phyloP scores from a whole-genome alignment of 2,888 invertebrate species.

The Parnassius orleans region DNA sequence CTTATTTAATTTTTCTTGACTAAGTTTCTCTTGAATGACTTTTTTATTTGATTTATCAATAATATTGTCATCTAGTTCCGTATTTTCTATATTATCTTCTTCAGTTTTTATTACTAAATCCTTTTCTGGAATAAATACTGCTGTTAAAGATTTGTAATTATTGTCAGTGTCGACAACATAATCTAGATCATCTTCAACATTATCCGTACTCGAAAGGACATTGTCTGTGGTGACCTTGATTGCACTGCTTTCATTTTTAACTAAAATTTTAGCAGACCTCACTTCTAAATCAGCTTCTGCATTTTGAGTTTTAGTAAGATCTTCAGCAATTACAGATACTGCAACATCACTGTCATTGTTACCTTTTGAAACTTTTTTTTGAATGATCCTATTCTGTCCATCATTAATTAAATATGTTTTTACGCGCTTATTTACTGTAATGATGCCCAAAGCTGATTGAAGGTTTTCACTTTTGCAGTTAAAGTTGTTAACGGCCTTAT shows the following conservation, averaged over 20 bases:
- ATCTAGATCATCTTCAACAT: conserved; percentile 5
- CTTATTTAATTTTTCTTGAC: too few relatives aligned
- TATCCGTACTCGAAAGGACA: neutral
- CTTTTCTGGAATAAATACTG: conserved; percentile 20
- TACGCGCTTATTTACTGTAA: conserved; percentile 36
- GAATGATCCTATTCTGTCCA: conserved; percentile 6
- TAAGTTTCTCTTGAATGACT: too few relatives aligned
- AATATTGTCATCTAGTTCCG: neutral
- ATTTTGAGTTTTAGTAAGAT: neutral
- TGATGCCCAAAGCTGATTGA: conserved; percentile 39
- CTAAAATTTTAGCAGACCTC: neutral
- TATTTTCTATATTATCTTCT: neutral
- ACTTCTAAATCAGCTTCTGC: neutral
- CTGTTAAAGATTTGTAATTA: conserved; percentile 1
- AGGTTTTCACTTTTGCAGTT: conserved; percentile 39
- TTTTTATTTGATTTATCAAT: too few relatives aligned
- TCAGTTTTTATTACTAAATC: conserved; percentile 11
- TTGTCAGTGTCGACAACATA: neutral
- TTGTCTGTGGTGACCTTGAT: neutral
- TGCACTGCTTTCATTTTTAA: neutral
- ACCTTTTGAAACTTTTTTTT: neutral
- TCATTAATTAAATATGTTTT: conserved; percentile 37
- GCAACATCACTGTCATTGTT: neutral
- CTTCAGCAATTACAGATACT: conserved; percentile 2
- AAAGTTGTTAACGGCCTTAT: conserved; percentile 49